These are phyloP conservation scores for Plumapathes pennacea DNA, from an alignment of 92 coral and sea anemone genomes.

Conservation along the genomic window DNA sequence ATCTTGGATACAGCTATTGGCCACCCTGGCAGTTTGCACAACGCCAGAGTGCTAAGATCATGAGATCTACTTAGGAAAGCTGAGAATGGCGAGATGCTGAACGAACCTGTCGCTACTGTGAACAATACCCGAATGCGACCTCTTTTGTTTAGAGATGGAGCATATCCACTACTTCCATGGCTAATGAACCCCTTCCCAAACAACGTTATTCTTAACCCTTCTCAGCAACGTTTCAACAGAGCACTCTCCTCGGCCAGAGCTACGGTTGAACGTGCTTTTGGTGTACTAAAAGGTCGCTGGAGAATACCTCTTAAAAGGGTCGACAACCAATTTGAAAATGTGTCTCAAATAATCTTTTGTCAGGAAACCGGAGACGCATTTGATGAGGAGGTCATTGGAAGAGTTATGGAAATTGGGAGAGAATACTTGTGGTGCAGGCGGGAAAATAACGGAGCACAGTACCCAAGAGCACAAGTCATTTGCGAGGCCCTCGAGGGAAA, in stretches of 20 bases:
- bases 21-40: slow-evolving; percentile 56
- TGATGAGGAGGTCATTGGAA: too few species aligned
- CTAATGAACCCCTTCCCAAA: slow-evolving; percentile 40
- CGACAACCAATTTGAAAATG: too few species aligned
- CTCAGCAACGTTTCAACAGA: slow-evolving; percentile 31
- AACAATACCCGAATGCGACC: slow-evolving; percentile 26
- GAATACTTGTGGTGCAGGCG: too few species aligned
- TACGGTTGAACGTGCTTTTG: slow-evolving; percentile 36
- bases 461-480: too few species aligned
- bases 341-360: too few species aligned
- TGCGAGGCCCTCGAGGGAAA: too few species aligned
- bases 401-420: too few species aligned
- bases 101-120: slow-evolving; percentile 11
- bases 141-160: slow-evolving; percentile 44
- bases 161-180: slow-evolving; percentile 56
- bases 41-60: slow-evolving; percentile 38
- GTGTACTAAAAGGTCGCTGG: slow-evolving; percentile 28
- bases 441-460: too few species aligned
- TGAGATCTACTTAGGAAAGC: slow-evolving; percentile 31
- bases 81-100: slow-evolving; percentile 29
- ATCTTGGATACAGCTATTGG: slow-evolving; percentile 60
- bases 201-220: slow-evolving; percentile 6
- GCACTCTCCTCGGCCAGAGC: slow-evolving; percentile 34
- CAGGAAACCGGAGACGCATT: too few species aligned
- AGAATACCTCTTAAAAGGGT: too few species aligned